Evolutionary conservation across 2,797 vertebrate species (phyloP).

Genomic region (Rousettus madagascariensis): DNA sequence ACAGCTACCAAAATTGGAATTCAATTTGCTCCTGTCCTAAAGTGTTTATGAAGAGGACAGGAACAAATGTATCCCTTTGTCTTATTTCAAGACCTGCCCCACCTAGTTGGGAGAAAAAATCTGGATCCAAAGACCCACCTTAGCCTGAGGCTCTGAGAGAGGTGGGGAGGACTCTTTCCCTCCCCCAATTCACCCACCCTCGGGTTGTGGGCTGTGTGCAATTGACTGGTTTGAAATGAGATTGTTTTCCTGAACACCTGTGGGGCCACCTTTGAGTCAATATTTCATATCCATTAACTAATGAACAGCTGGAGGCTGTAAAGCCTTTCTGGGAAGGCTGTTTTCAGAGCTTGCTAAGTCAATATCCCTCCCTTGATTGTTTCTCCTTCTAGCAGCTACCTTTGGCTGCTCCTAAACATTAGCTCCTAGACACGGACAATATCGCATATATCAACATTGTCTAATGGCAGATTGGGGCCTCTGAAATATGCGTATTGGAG

Average conservation of each 20-base stretch:
- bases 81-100: neutral
- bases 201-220: neutral
- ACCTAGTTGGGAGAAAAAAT: neutral
- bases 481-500: neutral
- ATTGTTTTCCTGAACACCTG: slow-evolving; percentile 37
- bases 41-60: neutral
- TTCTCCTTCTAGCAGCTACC: neutral
- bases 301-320: slow-evolving; percentile 55
- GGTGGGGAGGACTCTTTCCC: neutral
- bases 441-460: neutral
- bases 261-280: slow-evolving; percentile 39
- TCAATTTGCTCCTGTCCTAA: neutral
- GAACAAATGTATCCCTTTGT: neutral
- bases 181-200: neutral
- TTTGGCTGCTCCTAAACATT: neutral
- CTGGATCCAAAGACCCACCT: neutral
- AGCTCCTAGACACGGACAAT: neutral
- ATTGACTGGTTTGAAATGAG: neutral
- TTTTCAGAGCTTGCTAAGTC: slow-evolving; percentile 14
- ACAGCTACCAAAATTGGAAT: neutral
- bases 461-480: neutral
- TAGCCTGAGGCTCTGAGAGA: neutral
- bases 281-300: slow-evolving; percentile 75
- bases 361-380: neutral
- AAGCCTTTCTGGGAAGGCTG: neutral